Percentiles rank a stretch among this genome's conserved stretches.
These are phyloP conservation scores for Pipra filicauda DNA, from an alignment of 2,113 vertebrate genomes.

Conservation along the genomic window DNA sequence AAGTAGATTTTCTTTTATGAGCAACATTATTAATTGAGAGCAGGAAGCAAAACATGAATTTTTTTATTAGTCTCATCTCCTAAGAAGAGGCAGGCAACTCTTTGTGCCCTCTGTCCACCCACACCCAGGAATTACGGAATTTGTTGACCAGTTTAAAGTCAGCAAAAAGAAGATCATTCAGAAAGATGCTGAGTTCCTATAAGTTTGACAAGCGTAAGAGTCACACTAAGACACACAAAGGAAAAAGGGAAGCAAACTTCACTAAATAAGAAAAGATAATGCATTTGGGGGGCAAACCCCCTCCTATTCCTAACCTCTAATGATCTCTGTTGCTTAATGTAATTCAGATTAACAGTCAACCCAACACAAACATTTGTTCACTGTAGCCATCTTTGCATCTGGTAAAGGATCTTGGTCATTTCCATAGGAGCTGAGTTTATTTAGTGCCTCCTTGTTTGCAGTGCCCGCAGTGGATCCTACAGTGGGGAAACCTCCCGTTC, in stretches of 20 bases:
- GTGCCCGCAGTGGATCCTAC: neutral
- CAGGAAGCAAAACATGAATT: neutral
- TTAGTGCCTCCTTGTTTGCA: neutral
- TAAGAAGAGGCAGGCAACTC: neutral
- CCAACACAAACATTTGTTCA: neutral
- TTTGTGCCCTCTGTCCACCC: neutral
- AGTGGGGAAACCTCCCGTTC: neutral
- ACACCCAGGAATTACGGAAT: neutral
- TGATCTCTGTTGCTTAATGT: neutral
- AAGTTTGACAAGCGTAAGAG: neutral
- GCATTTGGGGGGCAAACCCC: fast-evolving
- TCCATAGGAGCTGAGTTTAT: neutral
- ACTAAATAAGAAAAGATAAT: neutral
- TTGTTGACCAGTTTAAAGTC: neutral
- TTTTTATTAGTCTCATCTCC: neutral
- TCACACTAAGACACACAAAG: neutral
- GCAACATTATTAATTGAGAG: neutral
- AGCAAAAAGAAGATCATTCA: neutral
- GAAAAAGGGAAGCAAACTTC: neutral
- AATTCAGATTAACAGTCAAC: neutral
- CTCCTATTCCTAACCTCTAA: neutral
- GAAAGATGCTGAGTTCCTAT: neutral
- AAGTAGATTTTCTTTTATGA: neutral
- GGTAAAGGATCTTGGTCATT: neutral
- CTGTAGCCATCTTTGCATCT: neutral